These are phyloP conservation scores for Phyto melanocephala DNA, from an alignment of 2,888 invertebrate genomes.

Conservation along the genomic window DNA sequence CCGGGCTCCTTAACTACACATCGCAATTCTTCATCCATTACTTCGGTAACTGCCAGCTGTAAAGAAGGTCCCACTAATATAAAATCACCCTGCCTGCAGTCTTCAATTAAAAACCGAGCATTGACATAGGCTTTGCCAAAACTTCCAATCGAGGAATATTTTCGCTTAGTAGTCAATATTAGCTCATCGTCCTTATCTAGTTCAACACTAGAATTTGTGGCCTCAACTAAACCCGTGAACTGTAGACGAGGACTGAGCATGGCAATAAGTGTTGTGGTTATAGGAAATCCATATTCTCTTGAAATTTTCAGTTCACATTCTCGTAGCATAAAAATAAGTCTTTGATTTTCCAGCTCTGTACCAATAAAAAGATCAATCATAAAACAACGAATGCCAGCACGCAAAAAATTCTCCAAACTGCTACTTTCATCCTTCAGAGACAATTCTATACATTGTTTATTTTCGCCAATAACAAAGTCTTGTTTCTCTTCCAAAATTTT, in stretches of 20 bases:
- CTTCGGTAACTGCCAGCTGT: conserved; percentile 68
- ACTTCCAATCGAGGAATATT: conserved; percentile 66
- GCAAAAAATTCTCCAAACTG: conserved; percentile 49
- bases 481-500: conserved; percentile 67
- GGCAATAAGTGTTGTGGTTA: conserved; percentile 71
- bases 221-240: conserved; percentile 70
- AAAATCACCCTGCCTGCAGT: conserved; percentile 70
- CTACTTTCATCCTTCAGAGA: conserved; percentile 11
- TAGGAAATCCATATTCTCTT: conserved; percentile 69
- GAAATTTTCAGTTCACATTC: conserved; percentile 71
- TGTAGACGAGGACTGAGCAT: conserved; percentile 73
- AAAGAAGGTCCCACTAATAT: conserved; percentile 72
- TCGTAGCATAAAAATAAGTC: conserved; percentile 69
- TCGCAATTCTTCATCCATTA: conserved; percentile 50
- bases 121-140: conserved; percentile 71
- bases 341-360: conserved; percentile 69
- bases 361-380: conserved; percentile 72
- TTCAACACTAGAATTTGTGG: background rate
- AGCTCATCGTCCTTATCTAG: conserved; percentile 64
- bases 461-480: conserved; percentile 65
- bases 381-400: conserved; percentile 71
- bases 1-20: conserved; percentile 71
- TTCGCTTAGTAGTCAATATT: conserved; percentile 68
- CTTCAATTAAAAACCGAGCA: conserved; percentile 70
- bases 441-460: conserved; percentile 71